A percentile compares a stretch with the other conserved stretches of the same genome.
Conservation (phyloP, 2,888 invertebrate genomes). For the Cephus rjabovi region DNA sequence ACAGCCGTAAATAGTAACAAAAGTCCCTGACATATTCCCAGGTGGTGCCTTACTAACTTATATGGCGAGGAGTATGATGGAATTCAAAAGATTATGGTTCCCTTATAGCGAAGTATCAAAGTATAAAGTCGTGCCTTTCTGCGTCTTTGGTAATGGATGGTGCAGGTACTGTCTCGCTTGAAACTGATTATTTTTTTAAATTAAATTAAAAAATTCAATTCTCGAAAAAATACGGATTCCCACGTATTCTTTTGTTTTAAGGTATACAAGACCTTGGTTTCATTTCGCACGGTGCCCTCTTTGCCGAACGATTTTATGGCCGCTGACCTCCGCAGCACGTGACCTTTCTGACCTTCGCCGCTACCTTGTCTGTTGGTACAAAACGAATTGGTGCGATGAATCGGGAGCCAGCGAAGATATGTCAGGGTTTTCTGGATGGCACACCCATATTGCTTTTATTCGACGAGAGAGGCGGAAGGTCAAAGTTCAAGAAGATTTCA, state of each 20-base stretch:
- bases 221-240: neutral
- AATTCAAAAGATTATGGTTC: constrained; percentile 1
- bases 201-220: neutral
- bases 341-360: neutral
- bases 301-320: neutral
- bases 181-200: neutral
- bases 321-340: neutral
- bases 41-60: neutral
- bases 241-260: neutral
- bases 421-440: neutral
- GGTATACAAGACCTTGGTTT: neutral
- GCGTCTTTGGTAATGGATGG: neutral
- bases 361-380: neutral
- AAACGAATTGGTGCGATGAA: neutral
- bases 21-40: constrained; percentile 5
- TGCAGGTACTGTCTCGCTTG: neutral
- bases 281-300: neutral
- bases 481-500: neutral
- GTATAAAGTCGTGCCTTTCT: neutral
- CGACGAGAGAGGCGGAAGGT: neutral
- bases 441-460: neutral
- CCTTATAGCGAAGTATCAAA: neutral
- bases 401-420: neutral
- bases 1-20: neutral
- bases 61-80: neutral